Conservation (phyloP, 2,113 vertebrate genomes). For the Gymnogyps californianus region DNA sequence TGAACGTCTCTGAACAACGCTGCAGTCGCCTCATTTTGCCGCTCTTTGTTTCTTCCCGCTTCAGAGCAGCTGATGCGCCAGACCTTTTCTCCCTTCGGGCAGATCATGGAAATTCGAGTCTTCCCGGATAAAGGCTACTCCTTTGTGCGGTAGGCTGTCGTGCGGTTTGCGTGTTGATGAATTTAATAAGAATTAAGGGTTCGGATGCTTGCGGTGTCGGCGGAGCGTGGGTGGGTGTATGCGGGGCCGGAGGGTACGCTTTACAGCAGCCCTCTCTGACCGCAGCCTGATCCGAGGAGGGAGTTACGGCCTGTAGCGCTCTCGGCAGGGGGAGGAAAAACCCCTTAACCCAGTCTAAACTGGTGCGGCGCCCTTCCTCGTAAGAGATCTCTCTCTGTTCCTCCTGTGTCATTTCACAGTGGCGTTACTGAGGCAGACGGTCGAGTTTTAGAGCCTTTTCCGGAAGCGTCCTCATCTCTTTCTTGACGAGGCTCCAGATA, state of each 20-base stretch:
- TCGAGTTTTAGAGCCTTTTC: not conserved
- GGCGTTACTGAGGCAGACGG: not conserved
- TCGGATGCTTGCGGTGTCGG: fast-evolving
- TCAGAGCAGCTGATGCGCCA: constrained; percentile 98
- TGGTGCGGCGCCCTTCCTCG: fast-evolving
- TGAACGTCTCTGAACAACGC: fast-evolving
- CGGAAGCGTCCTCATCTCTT: not conserved
- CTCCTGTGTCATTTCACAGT: fast-evolving
- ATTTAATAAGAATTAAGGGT: fast-evolving
- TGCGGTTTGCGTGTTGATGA: fast-evolving
- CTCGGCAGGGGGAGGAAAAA: fast-evolving
- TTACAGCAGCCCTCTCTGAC: not conserved
- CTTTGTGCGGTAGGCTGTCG: constrained; percentile 85
- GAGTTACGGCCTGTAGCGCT: too few relatives aligned
- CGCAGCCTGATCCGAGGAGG: too few relatives aligned
- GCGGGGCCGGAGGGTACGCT: fast-evolving
- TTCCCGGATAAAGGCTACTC: constrained; percentile 99
- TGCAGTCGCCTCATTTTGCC: not conserved
- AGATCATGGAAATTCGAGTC: constrained; percentile 97
- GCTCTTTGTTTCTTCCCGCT: not conserved
- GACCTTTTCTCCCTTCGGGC: constrained; percentile 96
- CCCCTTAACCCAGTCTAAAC: too few relatives aligned
- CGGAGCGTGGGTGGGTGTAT: fast-evolving
- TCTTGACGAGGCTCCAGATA: too few relatives aligned
- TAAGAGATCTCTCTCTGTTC: fast-evolving